Base-by-base conservation (phyloP, 1,140 invertebrate genomes). In the Atta colombica region DNA sequence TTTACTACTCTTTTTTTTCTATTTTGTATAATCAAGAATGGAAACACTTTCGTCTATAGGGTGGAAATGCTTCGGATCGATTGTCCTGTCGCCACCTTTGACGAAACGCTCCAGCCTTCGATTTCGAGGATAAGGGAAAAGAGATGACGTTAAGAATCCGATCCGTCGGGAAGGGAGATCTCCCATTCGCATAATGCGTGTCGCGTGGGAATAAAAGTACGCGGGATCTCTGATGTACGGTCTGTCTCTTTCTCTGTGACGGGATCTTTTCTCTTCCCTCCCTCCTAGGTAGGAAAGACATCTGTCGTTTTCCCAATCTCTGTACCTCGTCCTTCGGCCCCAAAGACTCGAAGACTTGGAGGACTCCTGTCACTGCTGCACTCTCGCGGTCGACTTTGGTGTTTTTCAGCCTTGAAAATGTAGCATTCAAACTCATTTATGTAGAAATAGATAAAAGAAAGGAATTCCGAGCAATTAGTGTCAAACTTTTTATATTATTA, bases 311-410 rank as follows among this genome's bases (percentile, higher is more conserved):
- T 90, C 86, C 69, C 88, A 82, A 71, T 85, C 72, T 45, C 58
- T 53, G n/a, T 39, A 14, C 16, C 12, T 53, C 39, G 39, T 45
- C 75, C 16, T 77, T 68, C 60, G 16, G 58, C 8, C 39, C 35
- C 18, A 18, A 51, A 16, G 58, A 78, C 49, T 80, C 55, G 53
- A 55, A 8, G 16, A 68, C 65, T 35, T 6, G 6, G 0, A 35
- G 35, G 6, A 8, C 7, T 87, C 90, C n/a, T 90, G 87, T 91
- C 63, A 84, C 53, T 91, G 90, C 90, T 91, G 90, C 90, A 58
- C 89, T 53, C 90, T 91, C 65, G 61, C 63, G 74, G 87, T 61
- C 66, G 69, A 51, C 1, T 16, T 12, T 16, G 14, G 71, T 18
- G 74, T 63, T 81, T 16, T n/a, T 21, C 25, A n/a, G 25, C 6